A percentile compares a stretch with the other conserved stretches of the same genome.
These are phyloP conservation scores for Panzeria rudis DNA, from an alignment of 2,888 invertebrate species.

Conservation along the genomic window DNA sequence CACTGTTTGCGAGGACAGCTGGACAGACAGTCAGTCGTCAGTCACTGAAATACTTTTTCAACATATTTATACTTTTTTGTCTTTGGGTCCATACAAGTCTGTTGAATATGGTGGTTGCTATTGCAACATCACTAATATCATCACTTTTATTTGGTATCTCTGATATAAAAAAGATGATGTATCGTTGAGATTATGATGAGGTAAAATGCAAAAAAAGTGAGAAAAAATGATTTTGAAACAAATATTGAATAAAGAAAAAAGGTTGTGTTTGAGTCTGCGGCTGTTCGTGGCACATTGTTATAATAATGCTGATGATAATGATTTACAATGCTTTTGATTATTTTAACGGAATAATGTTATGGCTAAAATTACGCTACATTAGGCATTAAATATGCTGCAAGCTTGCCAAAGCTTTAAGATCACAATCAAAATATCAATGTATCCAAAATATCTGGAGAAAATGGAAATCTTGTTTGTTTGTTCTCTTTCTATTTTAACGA, in stretches of 20 bases:
- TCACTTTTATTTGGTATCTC: constrained; percentile 18
- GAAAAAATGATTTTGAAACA: constrained; percentile 14
- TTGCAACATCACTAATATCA: constrained; percentile 48
- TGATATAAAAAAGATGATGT: constrained; percentile 50
- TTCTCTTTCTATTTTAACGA: too few relatives aligned
- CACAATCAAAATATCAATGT: too few relatives aligned
- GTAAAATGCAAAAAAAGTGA: not conserved
- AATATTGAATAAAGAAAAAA: not conserved
- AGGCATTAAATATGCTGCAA: not conserved
- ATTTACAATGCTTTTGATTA: constrained; percentile 36
- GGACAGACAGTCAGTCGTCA: not conserved
- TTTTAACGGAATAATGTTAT: not conserved
- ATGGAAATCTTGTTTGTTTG: too few relatives aligned
- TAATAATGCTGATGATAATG: constrained; percentile 19
- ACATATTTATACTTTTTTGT: not conserved
- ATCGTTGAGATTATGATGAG: constrained; percentile 37
- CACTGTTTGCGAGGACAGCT: constrained; percentile 39
- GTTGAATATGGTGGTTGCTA: constrained; percentile 25
- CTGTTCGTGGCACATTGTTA: constrained; percentile 37
- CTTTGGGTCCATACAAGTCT: constrained; percentile 21
- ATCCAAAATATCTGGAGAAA: too few relatives aligned
- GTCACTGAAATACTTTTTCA: constrained; percentile 7
- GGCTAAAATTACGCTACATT: constrained; percentile 4
- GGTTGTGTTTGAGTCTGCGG: not conserved
- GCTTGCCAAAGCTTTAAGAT: too few relatives aligned